These are phyloP conservation scores for Scleropages formosus DNA, from an alignment of 2,797 vertebrate species.

Conservation along the genomic window DNA sequence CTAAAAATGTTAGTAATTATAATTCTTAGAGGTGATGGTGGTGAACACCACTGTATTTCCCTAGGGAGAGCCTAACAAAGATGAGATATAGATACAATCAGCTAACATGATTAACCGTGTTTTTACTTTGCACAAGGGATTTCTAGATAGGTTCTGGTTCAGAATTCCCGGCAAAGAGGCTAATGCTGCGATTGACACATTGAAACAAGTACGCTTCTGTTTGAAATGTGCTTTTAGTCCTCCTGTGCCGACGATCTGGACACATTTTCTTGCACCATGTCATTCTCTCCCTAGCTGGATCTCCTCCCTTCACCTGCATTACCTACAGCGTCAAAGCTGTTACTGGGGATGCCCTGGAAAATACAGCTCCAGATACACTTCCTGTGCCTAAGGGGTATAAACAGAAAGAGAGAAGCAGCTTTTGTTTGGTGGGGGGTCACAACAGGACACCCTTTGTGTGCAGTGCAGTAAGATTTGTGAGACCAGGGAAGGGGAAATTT, in stretches of 20 bases:
- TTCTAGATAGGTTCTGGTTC: too few species aligned
- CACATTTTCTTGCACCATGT: neutral
- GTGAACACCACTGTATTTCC: too few species aligned
- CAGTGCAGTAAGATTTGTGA: neutral
- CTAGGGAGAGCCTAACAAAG: neutral
- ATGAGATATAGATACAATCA: neutral
- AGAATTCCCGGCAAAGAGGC: too few species aligned
- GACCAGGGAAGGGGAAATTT: neutral
- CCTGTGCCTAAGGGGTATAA: neutral
- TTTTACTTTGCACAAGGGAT: neutral
- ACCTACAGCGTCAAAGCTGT: neutral
- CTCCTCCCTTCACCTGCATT: neutral
- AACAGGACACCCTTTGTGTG: slow-evolving; percentile 1
- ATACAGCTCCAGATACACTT: neutral
- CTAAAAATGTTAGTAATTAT: neutral
- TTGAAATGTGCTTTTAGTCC: neutral
- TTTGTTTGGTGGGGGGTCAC: neutral
- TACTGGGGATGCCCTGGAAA: neutral
- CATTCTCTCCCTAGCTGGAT: neutral
- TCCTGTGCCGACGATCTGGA: neutral
- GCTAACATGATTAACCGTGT: neutral
- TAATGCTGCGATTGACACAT: neutral
- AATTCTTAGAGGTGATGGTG: too few species aligned
- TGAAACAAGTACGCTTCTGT: neutral
- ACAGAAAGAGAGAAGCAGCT: neutral